Base-by-base conservation (phyloP, 2,888 invertebrate species). In the Hirtodrosophila duncani region DNA sequence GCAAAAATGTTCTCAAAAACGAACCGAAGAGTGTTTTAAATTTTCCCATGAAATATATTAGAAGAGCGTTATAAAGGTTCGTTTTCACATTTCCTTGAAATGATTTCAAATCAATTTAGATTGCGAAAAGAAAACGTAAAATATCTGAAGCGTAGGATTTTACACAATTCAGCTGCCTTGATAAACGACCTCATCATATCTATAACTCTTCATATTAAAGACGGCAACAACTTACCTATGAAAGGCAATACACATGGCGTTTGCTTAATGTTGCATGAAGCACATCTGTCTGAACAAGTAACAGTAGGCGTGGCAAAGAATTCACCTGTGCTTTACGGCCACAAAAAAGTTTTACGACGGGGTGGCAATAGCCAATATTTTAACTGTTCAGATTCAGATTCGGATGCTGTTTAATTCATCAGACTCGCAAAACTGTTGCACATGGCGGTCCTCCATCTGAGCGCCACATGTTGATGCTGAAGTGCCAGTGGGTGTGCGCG, bases 331-430 rank as follows among this genome's bases (percentile, higher is more conserved):
- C 61, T 70, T 71, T 74, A 71, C 70, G 64, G 78, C 75, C 78
- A 44, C 61, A 30, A 57, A 45, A 49, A 63, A 66, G 75, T 63
- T 77, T 44, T 69, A 72, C 63, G 34, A 48, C 58, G 55, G 38
- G 34, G 38, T 38, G 29, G 30, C 27, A 39, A 24, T 10, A 48
- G 49, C 27, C 27, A 39, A 21, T 48, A 27, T 16, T 17, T 21
- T 31, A 30, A 48, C 62, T 27, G 38, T 20, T 31, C 56, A 33
- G 33, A 55, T 11, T 27, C 45, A 5, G 17, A 17, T 37, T 53
- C 49, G n/a, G n/a, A n/a, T 56, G 46, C 56, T 72, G 75, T 78
- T 72, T 75, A 67, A 72, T 75, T 79, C 75, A 75, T 79, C 72
- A 71, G 77, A 34, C 56, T 37, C 21, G 48, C 43, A 63, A 65